phyloP scores from a whole-genome alignment of 1,140 invertebrate species.

The Sycophila sp. region DNA sequence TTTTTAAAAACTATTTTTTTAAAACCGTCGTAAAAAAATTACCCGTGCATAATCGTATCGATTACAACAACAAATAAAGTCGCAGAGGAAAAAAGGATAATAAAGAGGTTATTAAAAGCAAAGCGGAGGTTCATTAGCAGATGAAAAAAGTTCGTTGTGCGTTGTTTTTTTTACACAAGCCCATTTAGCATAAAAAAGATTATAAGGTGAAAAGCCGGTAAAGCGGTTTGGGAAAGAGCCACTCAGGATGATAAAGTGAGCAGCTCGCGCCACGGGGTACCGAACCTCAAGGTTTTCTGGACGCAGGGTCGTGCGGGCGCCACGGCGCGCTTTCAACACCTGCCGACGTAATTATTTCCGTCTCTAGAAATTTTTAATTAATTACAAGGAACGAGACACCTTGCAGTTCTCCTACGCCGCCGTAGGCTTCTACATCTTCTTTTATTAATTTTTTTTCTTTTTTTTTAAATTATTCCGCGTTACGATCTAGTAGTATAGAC shows the following conservation, averaged over 20 bases:
- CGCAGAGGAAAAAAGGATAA: not conserved
- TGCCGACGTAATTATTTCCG: slow-evolving; percentile 38
- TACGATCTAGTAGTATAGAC: not conserved
- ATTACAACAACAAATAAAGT: not conserved
- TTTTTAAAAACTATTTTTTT: no score
- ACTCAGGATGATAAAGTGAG: not conserved
- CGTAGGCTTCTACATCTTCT: not conserved
- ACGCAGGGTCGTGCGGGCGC: not conserved
- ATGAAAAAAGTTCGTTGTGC: no score
- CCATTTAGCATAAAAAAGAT: not conserved
- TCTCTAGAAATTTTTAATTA: slow-evolving; percentile 39
- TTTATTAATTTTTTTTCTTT: not conserved
- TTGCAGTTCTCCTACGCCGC: not conserved
- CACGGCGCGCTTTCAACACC: slow-evolving; percentile 30
- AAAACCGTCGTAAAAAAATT: no score
- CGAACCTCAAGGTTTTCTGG: slow-evolving; percentile 9
- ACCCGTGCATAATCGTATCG: no score
- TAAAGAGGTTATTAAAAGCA: not conserved
- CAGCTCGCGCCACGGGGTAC: slow-evolving; percentile 15
- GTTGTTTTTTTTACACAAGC: not conserved
- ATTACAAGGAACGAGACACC: not conserved
- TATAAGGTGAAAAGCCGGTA: not conserved
- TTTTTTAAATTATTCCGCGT: not conserved
- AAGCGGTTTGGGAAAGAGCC: not conserved
- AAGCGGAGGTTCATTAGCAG: no score